Evolutionary conservation across 2,888 invertebrate species (phyloP).

Genomic region (Heteromyza rotundicornis): DNA sequence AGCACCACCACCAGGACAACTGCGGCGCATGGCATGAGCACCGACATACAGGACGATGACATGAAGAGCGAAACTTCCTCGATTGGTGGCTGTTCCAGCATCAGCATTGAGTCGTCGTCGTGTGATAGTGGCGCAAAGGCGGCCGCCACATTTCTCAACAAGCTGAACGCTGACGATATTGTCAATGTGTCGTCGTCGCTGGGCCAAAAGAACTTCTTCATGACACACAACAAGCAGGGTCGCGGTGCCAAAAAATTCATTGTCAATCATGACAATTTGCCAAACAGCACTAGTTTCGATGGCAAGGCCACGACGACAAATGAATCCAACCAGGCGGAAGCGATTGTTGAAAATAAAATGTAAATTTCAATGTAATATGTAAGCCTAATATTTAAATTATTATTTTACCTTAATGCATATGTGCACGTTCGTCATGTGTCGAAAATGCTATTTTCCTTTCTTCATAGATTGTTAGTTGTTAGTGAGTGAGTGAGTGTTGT

Average conservation of each 20-base stretch:
- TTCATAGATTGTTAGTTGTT: too few species aligned
- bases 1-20: slow-evolving; percentile 37
- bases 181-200: slow-evolving; percentile 30
- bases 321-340: too few species aligned
- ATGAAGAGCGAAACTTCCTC: slow-evolving; percentile 57
- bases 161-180: slow-evolving; percentile 43
- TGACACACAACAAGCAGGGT: slow-evolving; percentile 53
- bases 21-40: slow-evolving; percentile 40
- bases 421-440: neutral
- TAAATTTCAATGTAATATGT: neutral
- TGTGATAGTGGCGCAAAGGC: slow-evolving; percentile 45
- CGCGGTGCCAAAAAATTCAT: slow-evolving; percentile 51
- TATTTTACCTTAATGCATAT: neutral
- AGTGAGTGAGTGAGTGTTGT: too few species aligned
- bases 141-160: slow-evolving; percentile 46
- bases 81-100: slow-evolving; percentile 53
- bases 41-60: slow-evolving; percentile 54
- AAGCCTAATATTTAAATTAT: too few species aligned
- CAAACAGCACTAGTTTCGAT: slow-evolving; percentile 19
- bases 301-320: neutral
- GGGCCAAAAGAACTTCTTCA: slow-evolving; percentile 50
- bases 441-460: too few species aligned
- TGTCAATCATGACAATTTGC: slow-evolving; percentile 47
- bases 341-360: neutral
- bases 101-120: slow-evolving; percentile 53